Evolutionary conservation across 53 echinoderm and acorn worm genomes (phyloP), one percentile per base, ranked within the genome.

Genomic region (Crossaster papposus): DNA sequence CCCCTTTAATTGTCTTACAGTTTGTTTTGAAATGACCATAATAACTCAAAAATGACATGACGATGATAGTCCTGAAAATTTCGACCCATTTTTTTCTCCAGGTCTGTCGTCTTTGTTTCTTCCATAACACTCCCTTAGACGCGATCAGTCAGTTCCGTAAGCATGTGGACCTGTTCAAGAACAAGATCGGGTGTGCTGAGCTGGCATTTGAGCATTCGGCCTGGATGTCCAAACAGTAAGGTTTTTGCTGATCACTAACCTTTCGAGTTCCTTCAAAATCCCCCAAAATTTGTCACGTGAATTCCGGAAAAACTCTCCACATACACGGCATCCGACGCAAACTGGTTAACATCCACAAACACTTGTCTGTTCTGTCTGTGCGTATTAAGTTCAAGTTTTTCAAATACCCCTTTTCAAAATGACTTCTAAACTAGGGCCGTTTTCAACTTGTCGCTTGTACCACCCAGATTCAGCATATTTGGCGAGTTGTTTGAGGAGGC

Each of bases 171-270:
- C 90, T 96, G 64, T 97, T 95, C 83, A 97, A 97, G 93, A 97
- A 96, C 91, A 96, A 96, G 81, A 92, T 95, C 50, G 98, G 98
- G 30, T 97, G 98, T 77, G 82, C 94, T 65, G 98, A 97, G 82
- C 88, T 97, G 72, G 98, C 98, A 2, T 97, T 97, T 93, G 98
- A 97, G 65, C 95, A 97, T 83, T 97, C 98, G 23, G 98, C 95
- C 36, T 97, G 97, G 98, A 97, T 97, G 97, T 95, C 95, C 37
- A 97, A 97, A 77, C 98, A 97, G 98, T 97, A 58, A 97, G 98
- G 95, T 18, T 9, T n/a, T n/a, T n/a, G n/a, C n/a, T n/a, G n/a
- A n/a, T n/a, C n/a, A n/a, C n/a, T n/a, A n/a, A n/a, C n/a, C n/a
- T n/a, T n/a, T n/a, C n/a, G n/a, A n/a, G n/a, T n/a, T n/a, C n/a